Evolutionary conservation across 2,797 vertebrate species (phyloP), one percentile per base, ranked within the genome.

Genomic region (Myripristis murdjan): DNA sequence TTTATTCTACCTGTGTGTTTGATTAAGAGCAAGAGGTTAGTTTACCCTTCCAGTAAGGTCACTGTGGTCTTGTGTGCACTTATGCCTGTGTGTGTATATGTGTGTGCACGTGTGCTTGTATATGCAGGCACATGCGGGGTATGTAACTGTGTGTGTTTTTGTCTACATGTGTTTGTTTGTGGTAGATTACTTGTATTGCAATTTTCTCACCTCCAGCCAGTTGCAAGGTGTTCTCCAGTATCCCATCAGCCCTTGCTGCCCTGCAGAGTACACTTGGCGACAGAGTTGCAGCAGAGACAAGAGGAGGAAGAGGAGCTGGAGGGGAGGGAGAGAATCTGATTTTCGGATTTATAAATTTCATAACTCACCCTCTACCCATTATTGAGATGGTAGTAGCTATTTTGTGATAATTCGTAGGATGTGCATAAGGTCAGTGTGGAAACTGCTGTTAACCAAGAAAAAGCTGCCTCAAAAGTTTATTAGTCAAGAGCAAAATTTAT

Each of bases 201-300:
- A 24, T 3, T 28, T 57, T 37, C 60, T 91, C 70, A 96, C 96
- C 89, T 97, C 93, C 46, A 95, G 73, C 93, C 94, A 96, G 72
- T 58, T 94, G 57, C 79, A 73, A 1, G 90, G 81, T 55, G 71
- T 89, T 49, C 48, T 85, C 86, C 89, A 94, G 80, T 93, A 93
- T 79, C 57, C 62, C 63, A 71, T 64, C 64, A 93, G 6, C 4
- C 94, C 94, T 73, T 82, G 87, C 71, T 93, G 91, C n/a, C 65
- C 59, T 51, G 92, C 48, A 23, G 12, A 0, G 57, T 53, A 83
- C 33, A 93, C 60, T 58, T 95, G 94, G 57, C 86, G 35, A 24
- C 86, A 92, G 24, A 95, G 64, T 61, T 92, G 91, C 64, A 92
- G 61, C 54, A 96, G 61, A 68, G 75, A 89, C 39, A 96, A 60